A percentile compares a stretch with the other conserved stretches of the same genome.
Conservation (phyloP, 2,888 invertebrate species). For the Falcaria lacertinaria region DNA sequence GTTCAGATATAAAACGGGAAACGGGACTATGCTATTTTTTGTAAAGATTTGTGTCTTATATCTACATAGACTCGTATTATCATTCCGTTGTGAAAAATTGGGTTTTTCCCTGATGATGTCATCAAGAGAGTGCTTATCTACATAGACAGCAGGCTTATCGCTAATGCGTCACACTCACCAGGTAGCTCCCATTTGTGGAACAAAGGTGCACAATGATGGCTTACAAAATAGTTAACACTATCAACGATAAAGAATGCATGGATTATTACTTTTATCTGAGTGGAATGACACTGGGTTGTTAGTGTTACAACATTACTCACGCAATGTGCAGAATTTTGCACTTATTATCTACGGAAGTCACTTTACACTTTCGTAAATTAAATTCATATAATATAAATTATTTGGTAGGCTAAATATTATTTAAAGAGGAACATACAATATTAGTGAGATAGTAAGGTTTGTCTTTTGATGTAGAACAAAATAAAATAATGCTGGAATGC, state of each 20-base stretch:
- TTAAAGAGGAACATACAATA: no score
- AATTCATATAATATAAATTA: no score
- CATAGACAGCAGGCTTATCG: conserved; percentile 52
- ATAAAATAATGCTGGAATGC: no score
- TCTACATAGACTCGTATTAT: no score
- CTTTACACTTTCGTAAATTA: no score
- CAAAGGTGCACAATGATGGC: conserved; percentile 25
- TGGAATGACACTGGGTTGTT: no score
- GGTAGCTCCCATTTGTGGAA: conserved; percentile 35
- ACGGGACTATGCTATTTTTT: no score
- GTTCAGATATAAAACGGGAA: no score
- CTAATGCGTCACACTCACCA: conserved; percentile 39
- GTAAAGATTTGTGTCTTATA: no score
- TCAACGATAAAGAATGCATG: not conserved
- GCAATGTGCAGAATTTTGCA: conserved; percentile 14
- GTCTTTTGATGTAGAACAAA: no score
- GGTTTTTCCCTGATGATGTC: conserved; percentile 40
- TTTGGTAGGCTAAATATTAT: no score
- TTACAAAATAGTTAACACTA: not conserved
- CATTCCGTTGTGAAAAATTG: not conserved
- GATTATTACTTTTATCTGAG: not conserved
- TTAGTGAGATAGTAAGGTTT: no score
- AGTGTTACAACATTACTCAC: not conserved
- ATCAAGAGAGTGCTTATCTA: conserved; percentile 46
- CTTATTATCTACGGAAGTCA: not conserved